Evolutionary conservation across 2,113 vertebrate species (phyloP), one percentile per base, ranked within the genome.

Genomic region (Scomber japonicus): DNA sequence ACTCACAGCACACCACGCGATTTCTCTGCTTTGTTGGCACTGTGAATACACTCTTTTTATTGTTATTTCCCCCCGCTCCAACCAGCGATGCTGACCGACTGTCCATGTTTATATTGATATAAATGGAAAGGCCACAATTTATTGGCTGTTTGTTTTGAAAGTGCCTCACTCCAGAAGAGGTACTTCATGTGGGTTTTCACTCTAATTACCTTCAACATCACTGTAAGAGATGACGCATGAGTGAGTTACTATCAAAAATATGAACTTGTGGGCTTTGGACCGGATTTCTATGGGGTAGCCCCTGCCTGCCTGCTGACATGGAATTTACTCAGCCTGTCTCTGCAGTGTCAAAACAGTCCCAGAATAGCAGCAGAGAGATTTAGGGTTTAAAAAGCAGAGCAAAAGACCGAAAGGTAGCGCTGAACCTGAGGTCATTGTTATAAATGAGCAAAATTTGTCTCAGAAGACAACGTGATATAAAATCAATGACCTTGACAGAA

Each of bases 301-400:
- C 59, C 44, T 65, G 61, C 35, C 53, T 74, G 59, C 50, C 56
- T 40, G 35, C 66, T 82, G 62, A 62, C 56, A 69, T 66, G 19
- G 17, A 75, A 63, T n/a, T 87, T 85, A 89, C 76, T 70, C 65
- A 46, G 59, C 21, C 63, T 72, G 73, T 56, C 70, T 75, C 68
- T 74, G 77, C 67, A 68, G 57, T 70, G 71, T 82, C 82, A 80
- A 75, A 82, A 86, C 75, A 82, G 56, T 71, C 83, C 15, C 24
- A 85, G 51, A 88, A 77, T 27, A 86, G 64, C 51, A 63, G 73
- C 66, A 54, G 31, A 35, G 71, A 78, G 70, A 82, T 75, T 66
- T 68, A 54, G 40, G 71, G 72, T 66, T 78, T 75, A 30, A 69
- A 86, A 76, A 71, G 56, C 27, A 24, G 31, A 40, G 59, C n/a